Evolutionary conservation across 2,888 invertebrate genomes (phyloP), one percentile per base, ranked within the genome.

Genomic region (Pristionchus fissidentatus): DNA sequence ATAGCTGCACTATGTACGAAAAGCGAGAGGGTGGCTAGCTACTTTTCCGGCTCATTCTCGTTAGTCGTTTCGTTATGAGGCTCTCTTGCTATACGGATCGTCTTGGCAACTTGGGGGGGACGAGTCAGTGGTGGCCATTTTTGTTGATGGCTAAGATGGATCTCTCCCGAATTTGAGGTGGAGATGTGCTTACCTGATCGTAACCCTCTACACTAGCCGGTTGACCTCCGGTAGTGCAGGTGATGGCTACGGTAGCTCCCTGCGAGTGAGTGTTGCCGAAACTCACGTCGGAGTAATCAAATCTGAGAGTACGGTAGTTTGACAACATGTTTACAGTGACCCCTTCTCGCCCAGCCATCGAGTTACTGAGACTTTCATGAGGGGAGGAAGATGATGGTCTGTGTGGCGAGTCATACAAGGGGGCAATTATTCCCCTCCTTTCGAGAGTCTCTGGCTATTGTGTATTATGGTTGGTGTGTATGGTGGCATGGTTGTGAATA

Each of bases 121-220:
- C 10, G 19, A 19, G 49, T 10, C 49, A 49, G 49, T 15, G 19
- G 41, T 75, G 75, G 75, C 32, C 75, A 75, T 22, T 75, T 79
- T 79, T 55, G 3, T 26, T 32, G 15, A 41, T 15, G 26, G 29
- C 46, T 46, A 62, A 62, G 80, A 60, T 46, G 29, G 35, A n/a
- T n/a, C n/a, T n/a, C n/a, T 62, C 46, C 1, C 43, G 19, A 46
- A 26, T 5, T 13, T 57, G 60, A 22, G n/a, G 26, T 62, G 3
- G 38, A 10, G 38, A 1, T 10, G 13, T 79, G 49, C 49, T 70
- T 83, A 88, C 91, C 90, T 91, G 92, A 87, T 92, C 92, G 83
- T 90, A 92, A 73, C 92, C 92, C 77, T 92, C 92, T 13, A 92
- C 92, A 7, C 91, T 92, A 26, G 92, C 91, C n/a, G 92, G 89